Evolutionary conservation across 2,113 vertebrate genomes (phyloP).

Genomic region (Trichomycterus rosablanca): DNA sequence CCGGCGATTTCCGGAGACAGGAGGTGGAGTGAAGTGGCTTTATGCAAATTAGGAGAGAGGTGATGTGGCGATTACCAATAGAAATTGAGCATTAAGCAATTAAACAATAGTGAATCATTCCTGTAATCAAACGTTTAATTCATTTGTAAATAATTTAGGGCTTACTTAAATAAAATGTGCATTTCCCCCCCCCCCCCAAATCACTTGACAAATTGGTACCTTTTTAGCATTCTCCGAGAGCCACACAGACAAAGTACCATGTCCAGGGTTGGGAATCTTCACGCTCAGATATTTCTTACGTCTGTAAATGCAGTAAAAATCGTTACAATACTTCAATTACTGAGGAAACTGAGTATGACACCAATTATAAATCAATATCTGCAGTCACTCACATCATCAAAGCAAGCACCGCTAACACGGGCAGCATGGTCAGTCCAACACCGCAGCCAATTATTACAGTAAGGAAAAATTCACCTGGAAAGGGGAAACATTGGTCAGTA

Average conservation of each 20-base stretch:
- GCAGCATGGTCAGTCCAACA: neutral
- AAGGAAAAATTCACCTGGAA: neutral
- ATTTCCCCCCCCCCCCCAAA: too few species aligned
- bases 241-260: conserved; percentile 26
- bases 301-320: conserved; percentile 2
- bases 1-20: too few species aligned
- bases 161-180: too few species aligned
- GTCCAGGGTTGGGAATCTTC: conserved; percentile 27
- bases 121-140: too few species aligned
- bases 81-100: too few species aligned
- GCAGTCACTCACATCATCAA: conserved; percentile 10
- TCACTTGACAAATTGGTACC: conserved; percentile 10
- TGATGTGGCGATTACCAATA: too few species aligned
- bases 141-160: too few species aligned
- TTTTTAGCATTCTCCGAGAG: neutral
- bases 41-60: too few species aligned
- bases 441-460: neutral
- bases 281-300: neutral
- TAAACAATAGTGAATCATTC: too few species aligned
- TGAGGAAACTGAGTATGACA: neutral
- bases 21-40: too few species aligned
- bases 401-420: neutral
- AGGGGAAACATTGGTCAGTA: neutral
- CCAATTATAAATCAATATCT: too few species aligned
- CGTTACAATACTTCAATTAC: neutral